These are phyloP conservation scores for Leucosticte australis DNA, from an alignment of 2,113 vertebrate species.

Conservation along the genomic window DNA sequence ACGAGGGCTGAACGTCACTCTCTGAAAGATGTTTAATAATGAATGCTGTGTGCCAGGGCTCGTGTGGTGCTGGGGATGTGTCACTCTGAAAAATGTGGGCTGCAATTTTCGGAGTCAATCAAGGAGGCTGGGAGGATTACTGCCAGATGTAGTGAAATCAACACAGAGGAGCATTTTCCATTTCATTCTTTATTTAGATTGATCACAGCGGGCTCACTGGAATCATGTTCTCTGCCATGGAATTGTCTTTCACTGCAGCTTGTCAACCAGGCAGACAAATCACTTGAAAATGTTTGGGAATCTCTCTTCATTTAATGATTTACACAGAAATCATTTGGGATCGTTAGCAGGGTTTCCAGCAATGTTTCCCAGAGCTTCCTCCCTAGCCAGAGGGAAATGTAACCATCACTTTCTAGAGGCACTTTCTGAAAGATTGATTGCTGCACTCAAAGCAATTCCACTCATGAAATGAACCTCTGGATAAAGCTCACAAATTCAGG, in stretches of 20 bases:
- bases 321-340: background rate
- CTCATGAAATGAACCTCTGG: background rate
- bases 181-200: constrained; percentile 38
- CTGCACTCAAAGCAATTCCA: background rate
- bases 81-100: constrained; percentile 12
- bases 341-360: background rate
- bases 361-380: background rate
- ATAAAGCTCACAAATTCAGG: background rate
- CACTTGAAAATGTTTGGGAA: background rate
- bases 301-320: background rate
- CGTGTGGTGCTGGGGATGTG: background rate
- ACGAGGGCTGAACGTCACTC: background rate
- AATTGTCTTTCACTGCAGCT: background rate
- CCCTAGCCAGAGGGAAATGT: background rate
- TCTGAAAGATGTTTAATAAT: background rate
- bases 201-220: background rate
- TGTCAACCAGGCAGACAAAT: background rate
- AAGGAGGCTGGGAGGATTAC: constrained; percentile 37
- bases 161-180: constrained; percentile 4
- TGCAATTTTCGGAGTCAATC: constrained; percentile 33
- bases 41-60: background rate
- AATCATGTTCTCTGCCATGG: background rate
- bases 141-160: constrained; percentile 40
- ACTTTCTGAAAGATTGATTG: background rate
- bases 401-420: background rate